These are phyloP conservation scores for Benthosema pterotum DNA, from an alignment of 2,797 vertebrate species.

Conservation along the genomic window DNA sequence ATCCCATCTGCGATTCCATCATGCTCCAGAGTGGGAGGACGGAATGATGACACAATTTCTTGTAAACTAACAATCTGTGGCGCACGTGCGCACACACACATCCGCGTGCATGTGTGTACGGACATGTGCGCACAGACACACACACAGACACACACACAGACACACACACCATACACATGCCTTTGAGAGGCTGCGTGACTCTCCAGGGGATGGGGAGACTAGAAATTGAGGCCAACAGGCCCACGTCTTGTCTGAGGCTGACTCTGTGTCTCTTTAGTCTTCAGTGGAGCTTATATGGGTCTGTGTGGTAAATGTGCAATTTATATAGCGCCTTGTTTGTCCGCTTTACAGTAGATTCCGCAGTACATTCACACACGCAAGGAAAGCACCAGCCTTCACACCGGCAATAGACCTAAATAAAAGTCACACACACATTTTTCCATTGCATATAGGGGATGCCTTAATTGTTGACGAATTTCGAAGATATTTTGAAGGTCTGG, in stretches of 20 bases:
- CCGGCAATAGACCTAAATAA: no score
- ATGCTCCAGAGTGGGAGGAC: slow-evolving; percentile 40
- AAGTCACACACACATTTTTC: no score
- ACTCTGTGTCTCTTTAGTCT: slow-evolving; percentile 59
- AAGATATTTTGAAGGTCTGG: no score
- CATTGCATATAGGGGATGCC: no score
- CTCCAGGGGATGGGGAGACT: slow-evolving; percentile 42
- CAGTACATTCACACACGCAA: no score
- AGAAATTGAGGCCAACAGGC: slow-evolving; percentile 70
- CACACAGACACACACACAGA: slow-evolving; percentile 24
- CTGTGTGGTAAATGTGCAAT: no score
- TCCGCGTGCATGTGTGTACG: background rate
- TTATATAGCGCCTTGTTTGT: no score
- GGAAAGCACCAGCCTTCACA: no score
- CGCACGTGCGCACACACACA: slow-evolving; percentile 23
- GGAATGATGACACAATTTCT: slow-evolving; percentile 48
- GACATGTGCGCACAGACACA: slow-evolving; percentile 20
- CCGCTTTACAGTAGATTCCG: no score
- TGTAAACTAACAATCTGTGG: slow-evolving; percentile 38
- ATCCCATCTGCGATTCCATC: slow-evolving; percentile 40
- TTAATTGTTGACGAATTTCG: no score
- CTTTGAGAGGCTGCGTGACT: background rate
- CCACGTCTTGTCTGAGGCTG: slow-evolving; percentile 61
- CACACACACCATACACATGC: slow-evolving; percentile 2
- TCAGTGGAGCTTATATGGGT: slow-evolving; percentile 46